phyloP scores from a whole-genome alignment of 2,797 vertebrate species.

The Parauchenoglanis punctatus region DNA sequence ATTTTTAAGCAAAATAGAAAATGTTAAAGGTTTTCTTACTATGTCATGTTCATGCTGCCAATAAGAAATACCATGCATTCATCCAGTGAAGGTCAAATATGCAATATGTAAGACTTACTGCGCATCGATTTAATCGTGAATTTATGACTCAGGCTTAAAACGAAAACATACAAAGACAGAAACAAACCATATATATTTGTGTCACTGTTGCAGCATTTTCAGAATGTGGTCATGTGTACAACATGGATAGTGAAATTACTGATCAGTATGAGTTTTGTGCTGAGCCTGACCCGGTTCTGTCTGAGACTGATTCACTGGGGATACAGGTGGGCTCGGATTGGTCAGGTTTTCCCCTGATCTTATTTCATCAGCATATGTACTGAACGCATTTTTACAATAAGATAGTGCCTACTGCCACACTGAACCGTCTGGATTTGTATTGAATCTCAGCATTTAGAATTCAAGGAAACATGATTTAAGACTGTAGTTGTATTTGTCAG shows the following conservation, averaged over 20 bases:
- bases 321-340: slow-evolving; percentile 15
- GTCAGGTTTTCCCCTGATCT: slow-evolving; percentile 9
- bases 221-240: slow-evolving; percentile 17
- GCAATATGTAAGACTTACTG: slow-evolving; percentile 36
- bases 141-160: slow-evolving; percentile 44
- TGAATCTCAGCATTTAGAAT: neutral
- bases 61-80: slow-evolving; percentile 30
- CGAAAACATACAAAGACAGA: slow-evolving; percentile 40
- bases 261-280: neutral
- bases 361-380: slow-evolving; percentile 19
- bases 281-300: slow-evolving; percentile 33
- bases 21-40: slow-evolving; percentile 17
- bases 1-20: slow-evolving; percentile 26
- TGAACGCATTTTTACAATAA: neutral
- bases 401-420: slow-evolving; percentile 12
- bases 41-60: slow-evolving; percentile 41
- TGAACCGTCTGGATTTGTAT: slow-evolving; percentile 7
- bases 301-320: slow-evolving; percentile 35
- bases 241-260: neutral
- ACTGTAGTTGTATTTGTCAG: neutral
- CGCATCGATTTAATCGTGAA: slow-evolving; percentile 2
- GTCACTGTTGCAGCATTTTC: slow-evolving; percentile 37
- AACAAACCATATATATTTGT: slow-evolving; percentile 36
- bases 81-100: slow-evolving; percentile 42
- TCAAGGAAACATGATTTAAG: neutral